phyloP scores from a whole-genome alignment of 2,113 vertebrate genomes.

The Urocynchramus pylzowi region DNA sequence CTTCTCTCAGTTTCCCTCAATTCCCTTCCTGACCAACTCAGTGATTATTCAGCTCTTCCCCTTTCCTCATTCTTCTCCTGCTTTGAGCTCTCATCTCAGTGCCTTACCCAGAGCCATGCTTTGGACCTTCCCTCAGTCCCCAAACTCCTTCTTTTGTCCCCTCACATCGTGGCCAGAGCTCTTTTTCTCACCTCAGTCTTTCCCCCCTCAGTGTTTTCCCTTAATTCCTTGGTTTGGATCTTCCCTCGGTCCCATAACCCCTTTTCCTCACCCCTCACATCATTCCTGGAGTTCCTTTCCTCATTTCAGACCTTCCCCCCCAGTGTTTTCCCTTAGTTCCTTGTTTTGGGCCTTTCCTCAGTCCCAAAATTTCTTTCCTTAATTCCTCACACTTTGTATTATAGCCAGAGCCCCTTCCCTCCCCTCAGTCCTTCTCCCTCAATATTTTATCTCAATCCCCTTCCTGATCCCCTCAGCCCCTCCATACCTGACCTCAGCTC shows the following conservation, averaged over 20 bases:
- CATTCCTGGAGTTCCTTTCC: neutral
- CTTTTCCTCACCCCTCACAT: too few relatives aligned
- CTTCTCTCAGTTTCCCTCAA: neutral
- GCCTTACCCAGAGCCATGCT: neutral
- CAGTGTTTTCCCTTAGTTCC: neutral
- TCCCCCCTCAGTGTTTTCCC: too few relatives aligned
- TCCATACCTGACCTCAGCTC: neutral
- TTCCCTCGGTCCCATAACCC: neutral
- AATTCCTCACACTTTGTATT: accelerated
- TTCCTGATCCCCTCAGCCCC: neutral
- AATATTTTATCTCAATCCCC: neutral
- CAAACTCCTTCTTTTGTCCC: neutral
- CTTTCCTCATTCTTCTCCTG: neutral
- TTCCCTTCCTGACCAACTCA: too few relatives aligned
- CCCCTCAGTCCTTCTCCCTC: neutral
- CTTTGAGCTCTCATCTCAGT: neutral
- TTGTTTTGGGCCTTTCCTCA: neutral
- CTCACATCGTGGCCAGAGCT: too few relatives aligned
- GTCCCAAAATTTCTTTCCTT: neutral
- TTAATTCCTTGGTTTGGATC: neutral
- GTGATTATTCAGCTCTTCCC: too few relatives aligned
- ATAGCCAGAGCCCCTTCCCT: neutral
- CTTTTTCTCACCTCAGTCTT: neutral
- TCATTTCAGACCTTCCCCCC: neutral
- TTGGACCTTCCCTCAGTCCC: neutral